Conservation (phyloP, 2,797 vertebrate genomes). For the Melanotaenia boesemani region DNA sequence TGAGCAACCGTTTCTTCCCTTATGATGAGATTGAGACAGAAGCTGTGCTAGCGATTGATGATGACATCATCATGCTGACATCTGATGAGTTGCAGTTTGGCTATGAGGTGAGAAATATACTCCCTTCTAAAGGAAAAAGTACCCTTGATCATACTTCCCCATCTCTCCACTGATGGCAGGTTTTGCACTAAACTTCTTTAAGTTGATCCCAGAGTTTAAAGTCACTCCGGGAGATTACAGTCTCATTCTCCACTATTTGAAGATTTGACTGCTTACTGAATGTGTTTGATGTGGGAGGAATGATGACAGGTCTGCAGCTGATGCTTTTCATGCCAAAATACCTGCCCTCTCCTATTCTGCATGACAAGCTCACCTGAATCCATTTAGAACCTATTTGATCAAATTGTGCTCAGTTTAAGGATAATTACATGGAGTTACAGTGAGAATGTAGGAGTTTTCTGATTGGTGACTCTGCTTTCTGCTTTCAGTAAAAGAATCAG, state of each 20-base stretch:
- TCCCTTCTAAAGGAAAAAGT: not conserved
- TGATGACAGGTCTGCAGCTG: constrained; percentile 72
- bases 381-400: constrained; percentile 82
- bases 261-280: constrained; percentile 55
- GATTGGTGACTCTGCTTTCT: constrained; percentile 32
- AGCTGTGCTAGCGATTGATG: constrained; percentile 96
- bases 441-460: constrained; percentile 60
- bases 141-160: constrained; percentile 19
- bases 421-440: constrained; percentile 80
- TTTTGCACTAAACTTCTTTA: constrained; percentile 54
- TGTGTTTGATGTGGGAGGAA: constrained; percentile 78
- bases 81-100: constrained; percentile 98
- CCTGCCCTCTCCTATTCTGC: constrained; percentile 48
- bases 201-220: constrained; percentile 70
- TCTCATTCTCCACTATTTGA: constrained; percentile 46
- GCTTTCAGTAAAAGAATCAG: constrained; percentile 25
- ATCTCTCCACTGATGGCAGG: constrained; percentile 25
- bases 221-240: constrained; percentile 63
- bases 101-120: constrained; percentile 89
- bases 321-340: constrained; percentile 75
- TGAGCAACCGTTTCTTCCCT: constrained; percentile 98
- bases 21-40: constrained; percentile 98
- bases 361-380: constrained; percentile 79
- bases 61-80: constrained; percentile 99
- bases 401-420: constrained; percentile 83